Evolutionary conservation across 2,113 vertebrate species (phyloP), one percentile per base, ranked within the genome.

Genomic region (Rousettus leschenaultii): DNA sequence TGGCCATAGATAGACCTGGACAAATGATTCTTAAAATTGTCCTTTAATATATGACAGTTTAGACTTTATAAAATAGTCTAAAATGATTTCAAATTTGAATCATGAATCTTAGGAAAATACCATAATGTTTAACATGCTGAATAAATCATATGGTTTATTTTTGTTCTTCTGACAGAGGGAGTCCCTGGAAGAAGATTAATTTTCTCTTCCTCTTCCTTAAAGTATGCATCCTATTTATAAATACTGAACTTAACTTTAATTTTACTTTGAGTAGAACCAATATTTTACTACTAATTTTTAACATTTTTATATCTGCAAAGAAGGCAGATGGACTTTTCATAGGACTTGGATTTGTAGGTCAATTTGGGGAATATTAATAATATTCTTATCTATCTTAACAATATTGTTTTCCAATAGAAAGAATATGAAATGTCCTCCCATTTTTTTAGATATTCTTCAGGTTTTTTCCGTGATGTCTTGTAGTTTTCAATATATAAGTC

Each of bases 21-120:
- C 75, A 30, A 89, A 7, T 89, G 38, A 30, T 73, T 71, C 74
- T 91, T 95, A 53, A 90, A 70, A 19, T 70, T 78, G 21, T 55
- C 10, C 66, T 86, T 95, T 91, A 65, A 70, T 13, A 45, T 95
- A 35, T n/a, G 13, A 61, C 24, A 73, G 1, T 61, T 71, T 73
- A 73, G 35, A 55, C 59, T 91, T 91, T 43, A 79, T 43, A 90
- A 89, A 73, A 80, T 79, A 71, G 48, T 70, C 26, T n/a, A n/a
- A n/a, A n/a, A 40, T 84, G 35, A 7, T 86, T 95, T 91, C 61
- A 91, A 35, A 79, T 80, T 86, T 91, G 45, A 80, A 86, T 70
- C 57, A 73, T 57, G 30, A 86, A 73, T 28, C 57, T 30, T 79
- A 65, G 35, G 35, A 65, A 89, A 80, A 22, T 53, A 55, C 18